Conservation (phyloP, 2,113 vertebrate species). For the Leptosomus discolor region DNA sequence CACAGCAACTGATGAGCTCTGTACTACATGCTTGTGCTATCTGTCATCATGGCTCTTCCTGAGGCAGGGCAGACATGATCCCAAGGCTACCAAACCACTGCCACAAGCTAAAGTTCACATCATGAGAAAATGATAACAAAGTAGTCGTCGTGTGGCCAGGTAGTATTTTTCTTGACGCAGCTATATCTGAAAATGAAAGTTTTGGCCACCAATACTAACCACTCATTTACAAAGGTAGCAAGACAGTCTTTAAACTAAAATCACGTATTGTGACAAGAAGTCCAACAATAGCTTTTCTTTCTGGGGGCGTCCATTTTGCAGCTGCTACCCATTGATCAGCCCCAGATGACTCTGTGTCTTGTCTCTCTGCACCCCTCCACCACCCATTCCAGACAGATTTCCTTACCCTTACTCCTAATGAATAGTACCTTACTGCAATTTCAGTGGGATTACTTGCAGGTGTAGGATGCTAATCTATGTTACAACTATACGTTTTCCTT, state of each 20-base stretch:
- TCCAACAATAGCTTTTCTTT: neutral
- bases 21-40: neutral
- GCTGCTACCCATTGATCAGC: neutral
- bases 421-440: neutral
- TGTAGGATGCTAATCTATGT: neutral
- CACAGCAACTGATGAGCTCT: neutral
- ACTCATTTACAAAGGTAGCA: neutral
- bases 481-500: neutral
- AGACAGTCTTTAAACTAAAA: neutral
- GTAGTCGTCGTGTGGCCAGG: neutral
- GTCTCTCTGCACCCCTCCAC: neutral
- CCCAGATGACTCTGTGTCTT: neutral
- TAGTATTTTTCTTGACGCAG: neutral
- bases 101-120: neutral
- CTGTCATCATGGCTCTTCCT: neutral
- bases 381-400: neutral
- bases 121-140: neutral
- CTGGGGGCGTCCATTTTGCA: neutral
- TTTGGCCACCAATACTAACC: neutral
- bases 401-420: neutral
- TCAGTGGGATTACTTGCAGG: neutral
- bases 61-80: neutral
- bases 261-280: neutral
- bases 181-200: neutral
- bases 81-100: neutral